phyloP scores from a whole-genome alignment of 2,888 invertebrate genomes.

The Lasioglossum figueresi region DNA sequence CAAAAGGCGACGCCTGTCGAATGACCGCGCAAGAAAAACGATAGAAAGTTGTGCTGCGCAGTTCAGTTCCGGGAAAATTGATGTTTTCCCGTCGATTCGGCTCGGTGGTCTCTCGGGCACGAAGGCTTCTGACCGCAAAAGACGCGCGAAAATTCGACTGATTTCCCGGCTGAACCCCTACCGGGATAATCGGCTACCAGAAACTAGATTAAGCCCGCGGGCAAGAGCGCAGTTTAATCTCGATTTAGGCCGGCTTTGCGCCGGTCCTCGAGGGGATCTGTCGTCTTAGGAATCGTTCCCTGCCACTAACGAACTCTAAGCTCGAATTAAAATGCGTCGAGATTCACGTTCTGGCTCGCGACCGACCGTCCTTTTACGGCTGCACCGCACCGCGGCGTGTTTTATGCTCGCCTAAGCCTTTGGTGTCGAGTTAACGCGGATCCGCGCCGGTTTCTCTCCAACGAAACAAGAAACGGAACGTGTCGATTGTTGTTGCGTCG shows the following conservation, averaged over 20 bases:
- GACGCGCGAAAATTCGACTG: slow-evolving; percentile 28
- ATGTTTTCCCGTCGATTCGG: slow-evolving; percentile 36
- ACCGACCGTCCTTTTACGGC: slow-evolving; percentile 18
- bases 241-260: slow-evolving; percentile 70
- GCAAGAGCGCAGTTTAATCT: slow-evolving; percentile 67
- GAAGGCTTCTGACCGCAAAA: slow-evolving; percentile 7
- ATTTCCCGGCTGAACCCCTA: slow-evolving; percentile 48
- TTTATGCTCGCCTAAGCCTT: slow-evolving; percentile 33
- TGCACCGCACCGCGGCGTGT: slow-evolving; percentile 15
- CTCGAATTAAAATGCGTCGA: slow-evolving; percentile 75
- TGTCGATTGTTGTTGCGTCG: slow-evolving; percentile 51
- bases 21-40: not conserved
- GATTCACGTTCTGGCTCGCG: slow-evolving; percentile 19
- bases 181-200: slow-evolving; percentile 75
- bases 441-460: slow-evolving; percentile 25
- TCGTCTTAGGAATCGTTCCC: slow-evolving; percentile 50
- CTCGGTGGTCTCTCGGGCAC: slow-evolving; percentile 6
- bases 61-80: slow-evolving; percentile 52
- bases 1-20: slow-evolving; percentile 22
- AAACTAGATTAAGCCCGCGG: slow-evolving; percentile 74
- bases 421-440: slow-evolving; percentile 69
- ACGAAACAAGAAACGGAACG: slow-evolving; percentile 51
- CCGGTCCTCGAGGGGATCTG: slow-evolving; percentile 60
- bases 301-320: slow-evolving; percentile 74
- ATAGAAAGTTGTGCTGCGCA: not conserved